These are phyloP conservation scores for Chroicocephalus ridibundus DNA, from an alignment of 2,113 vertebrate species.

Conservation along the genomic window DNA sequence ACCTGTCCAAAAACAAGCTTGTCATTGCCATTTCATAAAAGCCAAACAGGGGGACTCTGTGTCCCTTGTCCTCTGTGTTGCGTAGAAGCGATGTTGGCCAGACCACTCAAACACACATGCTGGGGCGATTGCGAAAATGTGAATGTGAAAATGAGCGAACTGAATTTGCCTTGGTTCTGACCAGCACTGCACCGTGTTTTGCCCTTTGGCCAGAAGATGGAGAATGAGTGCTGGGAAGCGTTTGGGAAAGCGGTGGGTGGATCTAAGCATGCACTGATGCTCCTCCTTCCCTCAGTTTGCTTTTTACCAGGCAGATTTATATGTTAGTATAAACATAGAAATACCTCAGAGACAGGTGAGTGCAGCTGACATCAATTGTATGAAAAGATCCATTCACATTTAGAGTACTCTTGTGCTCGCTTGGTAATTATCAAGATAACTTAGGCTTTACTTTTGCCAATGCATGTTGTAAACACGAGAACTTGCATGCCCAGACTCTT, in stretches of 20 bases:
- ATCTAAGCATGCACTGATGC: accelerated
- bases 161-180: no score
- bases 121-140: background rate
- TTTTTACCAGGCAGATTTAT: background rate
- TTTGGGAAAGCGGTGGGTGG: background rate
- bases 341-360: background rate
- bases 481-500: background rate
- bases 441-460: background rate
- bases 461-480: background rate
- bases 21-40: background rate
- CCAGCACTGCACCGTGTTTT: accelerated
- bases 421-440: background rate
- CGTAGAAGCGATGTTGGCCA: background rate
- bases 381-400: background rate
- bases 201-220: background rate
- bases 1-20: background rate
- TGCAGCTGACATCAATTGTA: background rate
- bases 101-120: accelerated
- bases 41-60: background rate
- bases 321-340: background rate
- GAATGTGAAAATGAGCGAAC: background rate
- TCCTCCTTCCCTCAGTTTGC: background rate
- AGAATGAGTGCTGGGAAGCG: background rate
- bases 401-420: background rate
- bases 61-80: background rate